Percentiles rank a stretch among this genome's conserved stretches.
phyloP scores from a whole-genome alignment of 2,888 invertebrate genomes.

The Drosophila pseudotalamancana region DNA sequence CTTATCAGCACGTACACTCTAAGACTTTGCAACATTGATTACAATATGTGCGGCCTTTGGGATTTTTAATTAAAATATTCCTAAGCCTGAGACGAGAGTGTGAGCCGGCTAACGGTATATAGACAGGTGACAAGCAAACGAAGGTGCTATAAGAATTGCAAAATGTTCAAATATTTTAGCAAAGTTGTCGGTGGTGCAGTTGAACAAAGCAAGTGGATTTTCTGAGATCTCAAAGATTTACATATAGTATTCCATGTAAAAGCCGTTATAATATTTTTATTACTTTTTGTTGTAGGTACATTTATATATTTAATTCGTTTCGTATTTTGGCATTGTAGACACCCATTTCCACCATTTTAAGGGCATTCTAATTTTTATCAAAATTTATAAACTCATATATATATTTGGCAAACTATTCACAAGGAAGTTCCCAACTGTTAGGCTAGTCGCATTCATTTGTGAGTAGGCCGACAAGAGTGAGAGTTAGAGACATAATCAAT shows the following conservation, averaged over 20 bases:
- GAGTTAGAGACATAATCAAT: too few species aligned
- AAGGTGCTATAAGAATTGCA: background rate
- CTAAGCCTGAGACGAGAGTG: background rate
- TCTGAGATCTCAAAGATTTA: too few species aligned
- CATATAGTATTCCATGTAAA: background rate
- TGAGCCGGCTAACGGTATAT: background rate
- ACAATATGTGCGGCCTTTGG: slow-evolving; percentile 12
- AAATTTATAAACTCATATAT: background rate
- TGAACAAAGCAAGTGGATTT: too few species aligned
- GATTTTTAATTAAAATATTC: slow-evolving; percentile 53
- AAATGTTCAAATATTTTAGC: too few species aligned
- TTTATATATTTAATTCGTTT: background rate
- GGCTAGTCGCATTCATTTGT: too few species aligned
- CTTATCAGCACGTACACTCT: slow-evolving; percentile 61
- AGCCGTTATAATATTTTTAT: background rate
- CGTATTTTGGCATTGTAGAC: background rate
- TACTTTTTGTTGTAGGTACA: background rate
- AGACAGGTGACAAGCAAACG: background rate
- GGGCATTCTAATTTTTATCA: background rate
- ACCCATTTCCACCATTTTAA: background rate
- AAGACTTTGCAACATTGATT: slow-evolving; percentile 20
- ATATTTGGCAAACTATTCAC: background rate
- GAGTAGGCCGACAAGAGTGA: too few species aligned
- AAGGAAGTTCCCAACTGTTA: too few species aligned
- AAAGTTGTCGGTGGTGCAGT: too few species aligned